Conservation (phyloP, 2,888 invertebrate species). For the Electrophaes corylata region DNA sequence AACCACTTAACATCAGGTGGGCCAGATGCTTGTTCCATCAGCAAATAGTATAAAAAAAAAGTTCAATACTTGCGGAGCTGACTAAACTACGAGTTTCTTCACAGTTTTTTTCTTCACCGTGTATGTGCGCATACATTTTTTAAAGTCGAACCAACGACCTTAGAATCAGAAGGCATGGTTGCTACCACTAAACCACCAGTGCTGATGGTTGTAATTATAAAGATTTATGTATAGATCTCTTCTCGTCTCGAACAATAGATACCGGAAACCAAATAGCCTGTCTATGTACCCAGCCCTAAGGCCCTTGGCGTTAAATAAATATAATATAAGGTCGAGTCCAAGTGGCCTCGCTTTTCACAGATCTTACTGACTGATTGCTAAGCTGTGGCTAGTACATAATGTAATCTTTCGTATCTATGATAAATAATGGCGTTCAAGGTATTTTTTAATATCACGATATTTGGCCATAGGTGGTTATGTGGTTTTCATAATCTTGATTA, state of each 20-base stretch:
- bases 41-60: too few species aligned
- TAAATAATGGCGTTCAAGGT: conserved; percentile 16
- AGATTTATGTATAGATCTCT: too few species aligned
- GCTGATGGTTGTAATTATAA: too few species aligned
- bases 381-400: not conserved
- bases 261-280: conserved; percentile 30
- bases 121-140: too few species aligned
- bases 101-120: too few species aligned
- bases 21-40: too few species aligned
- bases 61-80: too few species aligned
- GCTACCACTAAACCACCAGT: too few species aligned
- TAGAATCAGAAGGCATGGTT: too few species aligned
- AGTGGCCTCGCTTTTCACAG: conserved; percentile 29
- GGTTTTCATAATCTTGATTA: not conserved
- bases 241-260: conserved; percentile 28
- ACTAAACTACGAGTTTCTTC: too few species aligned
- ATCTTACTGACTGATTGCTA: not conserved
- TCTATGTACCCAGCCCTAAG: conserved; percentile 28
- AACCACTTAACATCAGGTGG: too few species aligned
- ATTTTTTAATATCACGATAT: not conserved
- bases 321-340: conserved; percentile 35
- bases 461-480: not conserved
- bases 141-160: too few species aligned
- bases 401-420: conserved; percentile 1
- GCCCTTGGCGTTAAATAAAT: conserved; percentile 36